Conservation (phyloP, 92 coral and sea anemone genomes). For the Zoanthus gigantus region DNA sequence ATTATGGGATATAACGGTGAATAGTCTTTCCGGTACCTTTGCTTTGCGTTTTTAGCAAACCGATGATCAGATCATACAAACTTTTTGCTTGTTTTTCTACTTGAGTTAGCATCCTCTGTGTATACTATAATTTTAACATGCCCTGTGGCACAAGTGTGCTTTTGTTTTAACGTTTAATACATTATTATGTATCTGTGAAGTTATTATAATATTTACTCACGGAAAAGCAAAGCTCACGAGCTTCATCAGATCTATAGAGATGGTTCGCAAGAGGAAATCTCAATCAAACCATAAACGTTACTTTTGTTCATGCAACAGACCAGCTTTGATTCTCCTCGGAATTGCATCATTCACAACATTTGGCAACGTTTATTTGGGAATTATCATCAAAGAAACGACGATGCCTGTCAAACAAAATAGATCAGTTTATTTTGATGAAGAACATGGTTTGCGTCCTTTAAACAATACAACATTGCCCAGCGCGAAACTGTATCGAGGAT, state of each 20-base stretch:
- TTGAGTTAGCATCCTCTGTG: too few relatives aligned
- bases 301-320: neutral
- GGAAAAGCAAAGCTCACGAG: too few relatives aligned
- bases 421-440: neutral
- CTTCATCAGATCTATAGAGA: neutral
- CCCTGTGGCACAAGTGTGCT: too few relatives aligned
- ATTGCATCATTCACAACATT: constrained; percentile 25
- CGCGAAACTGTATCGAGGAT: neutral
- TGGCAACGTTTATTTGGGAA: constrained; percentile 35
- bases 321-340: constrained; percentile 21
- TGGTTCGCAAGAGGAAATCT: constrained; percentile 15
- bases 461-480: constrained; percentile 14
- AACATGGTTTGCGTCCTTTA: constrained; percentile 20
- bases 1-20: too few relatives aligned
- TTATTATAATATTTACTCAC: neutral
- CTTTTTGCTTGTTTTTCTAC: too few relatives aligned
- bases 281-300: neutral
- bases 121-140: too few relatives aligned
- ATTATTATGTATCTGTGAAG: too few relatives aligned
- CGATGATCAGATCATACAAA: too few relatives aligned
- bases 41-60: too few relatives aligned
- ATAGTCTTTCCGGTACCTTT: too few relatives aligned
- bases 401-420: neutral
- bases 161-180: too few relatives aligned
- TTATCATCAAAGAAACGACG: constrained; percentile 21